Conservation (phyloP, 2,113 vertebrate genomes). For the Rana temporaria region DNA sequence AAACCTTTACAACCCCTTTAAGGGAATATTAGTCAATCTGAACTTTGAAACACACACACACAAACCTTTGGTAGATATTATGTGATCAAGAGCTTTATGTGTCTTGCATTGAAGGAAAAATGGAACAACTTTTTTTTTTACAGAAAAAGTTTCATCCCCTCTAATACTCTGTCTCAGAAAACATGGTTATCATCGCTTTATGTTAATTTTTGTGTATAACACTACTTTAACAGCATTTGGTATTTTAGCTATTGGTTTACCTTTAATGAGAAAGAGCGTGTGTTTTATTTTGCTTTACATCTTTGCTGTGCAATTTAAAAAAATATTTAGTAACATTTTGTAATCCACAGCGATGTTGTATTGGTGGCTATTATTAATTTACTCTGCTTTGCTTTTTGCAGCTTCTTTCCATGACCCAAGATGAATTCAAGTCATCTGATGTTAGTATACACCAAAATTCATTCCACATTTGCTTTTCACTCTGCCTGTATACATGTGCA, state of each 20-base stretch:
- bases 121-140: too few species aligned
- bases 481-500: neutral
- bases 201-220: too few species aligned
- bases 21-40: too few species aligned
- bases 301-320: neutral
- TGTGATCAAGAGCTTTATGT: too few species aligned
- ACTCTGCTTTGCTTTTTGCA: conserved; percentile 80
- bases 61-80: too few species aligned
- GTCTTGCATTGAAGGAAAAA: too few species aligned
- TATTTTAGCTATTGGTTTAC: conserved; percentile 27
- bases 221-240: too few species aligned
- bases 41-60: too few species aligned
- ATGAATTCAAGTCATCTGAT: conserved; percentile 93
- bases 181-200: too few species aligned
- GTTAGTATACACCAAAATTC: conserved; percentile 83
- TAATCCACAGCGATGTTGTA: conserved; percentile 23
- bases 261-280: neutral
- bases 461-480: conserved; percentile 37
- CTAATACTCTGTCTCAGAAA: too few species aligned
- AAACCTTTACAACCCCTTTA: too few species aligned
- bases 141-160: too few species aligned
- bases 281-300: neutral
- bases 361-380: conserved; percentile 65
- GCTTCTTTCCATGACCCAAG: conserved; percentile 93
- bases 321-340: neutral